Evolutionary conservation across 2,797 vertebrate genomes (phyloP).

Genomic region (Cercopithecus petaurista): DNA sequence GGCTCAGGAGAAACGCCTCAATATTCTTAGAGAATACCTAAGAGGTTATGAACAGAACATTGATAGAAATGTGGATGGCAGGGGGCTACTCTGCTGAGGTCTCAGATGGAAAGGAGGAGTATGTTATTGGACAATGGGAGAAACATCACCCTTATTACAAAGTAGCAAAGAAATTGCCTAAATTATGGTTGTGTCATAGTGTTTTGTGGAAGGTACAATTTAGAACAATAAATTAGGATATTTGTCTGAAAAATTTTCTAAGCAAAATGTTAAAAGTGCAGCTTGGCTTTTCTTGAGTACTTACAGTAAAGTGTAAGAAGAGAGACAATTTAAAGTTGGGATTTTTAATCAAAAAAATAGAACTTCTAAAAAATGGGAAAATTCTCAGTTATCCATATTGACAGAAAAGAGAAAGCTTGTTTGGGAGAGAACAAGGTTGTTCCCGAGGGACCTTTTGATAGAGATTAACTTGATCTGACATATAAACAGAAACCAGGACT

Average conservation of each 20-base stretch:
- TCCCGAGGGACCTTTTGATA: neutral
- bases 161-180: neutral
- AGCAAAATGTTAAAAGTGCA: neutral
- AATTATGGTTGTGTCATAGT: neutral
- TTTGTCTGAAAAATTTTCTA: neutral
- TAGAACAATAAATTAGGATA: neutral
- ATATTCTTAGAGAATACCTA: neutral
- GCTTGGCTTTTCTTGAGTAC: neutral
- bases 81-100: neutral
- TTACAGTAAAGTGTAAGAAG: neutral
- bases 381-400: neutral
- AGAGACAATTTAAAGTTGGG: neutral
- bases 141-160: neutral
- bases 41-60: neutral
- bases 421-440: neutral
- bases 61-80: neutral
- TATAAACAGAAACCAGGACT: neutral
- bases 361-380: neutral
- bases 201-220: neutral
- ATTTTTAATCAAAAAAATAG: neutral
- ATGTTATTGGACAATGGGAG: neutral
- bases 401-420: neutral
- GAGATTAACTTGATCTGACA: neutral
- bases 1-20: neutral
- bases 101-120: neutral